Base-by-base conservation (phyloP, 2,888 invertebrate species). In the Zelleria hepariella region DNA sequence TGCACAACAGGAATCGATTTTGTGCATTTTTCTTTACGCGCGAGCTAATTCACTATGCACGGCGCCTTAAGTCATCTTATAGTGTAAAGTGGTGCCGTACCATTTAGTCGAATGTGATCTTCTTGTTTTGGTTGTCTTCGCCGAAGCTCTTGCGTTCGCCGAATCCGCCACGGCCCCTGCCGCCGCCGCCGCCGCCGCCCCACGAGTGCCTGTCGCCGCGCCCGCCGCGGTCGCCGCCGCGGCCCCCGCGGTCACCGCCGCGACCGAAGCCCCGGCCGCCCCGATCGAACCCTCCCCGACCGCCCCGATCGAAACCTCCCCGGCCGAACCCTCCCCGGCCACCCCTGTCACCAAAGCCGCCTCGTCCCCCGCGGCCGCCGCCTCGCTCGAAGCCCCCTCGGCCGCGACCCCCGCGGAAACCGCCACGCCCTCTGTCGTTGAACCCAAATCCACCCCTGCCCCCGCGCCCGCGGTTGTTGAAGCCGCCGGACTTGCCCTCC, bases 111-210 rank as follows among this genome's bases (percentile, higher is more conserved):
- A 94, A 94, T 59, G 90, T 91, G 62, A 94, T 94, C 86, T 94
- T 94, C 87, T 94, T 95, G 78, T 94, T 95, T 79, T 93, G 92
- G 49, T 81, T 76, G 26, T 87, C 85, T 58, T 89, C 80, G 61
- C 81, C 77, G 32, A 92, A 93, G 73, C 92, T 92, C 72, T 91
- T 91, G 71, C 92, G 91, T 70, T 91, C 91, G 72, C 91, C 92
- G 68, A 89, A 90, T 52, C 89, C 86, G n/a, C 89, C 82, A 63
- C 85, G 84, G 24, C 83, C 86, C 23, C 83, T 85, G 58, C 84
- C 57, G 47, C 23, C 47, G 6, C 42, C 72, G 6, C 42, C 72
- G 63, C 82, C 81, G 1, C 87, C 84, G 24, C 87, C 86, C 81
- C 88, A 80, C 27, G 84, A 84, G 63, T 86, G 81, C 27, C 89